phyloP scores from a whole-genome alignment of 2,113 vertebrate genomes.

The Notiomystis cincta region DNA sequence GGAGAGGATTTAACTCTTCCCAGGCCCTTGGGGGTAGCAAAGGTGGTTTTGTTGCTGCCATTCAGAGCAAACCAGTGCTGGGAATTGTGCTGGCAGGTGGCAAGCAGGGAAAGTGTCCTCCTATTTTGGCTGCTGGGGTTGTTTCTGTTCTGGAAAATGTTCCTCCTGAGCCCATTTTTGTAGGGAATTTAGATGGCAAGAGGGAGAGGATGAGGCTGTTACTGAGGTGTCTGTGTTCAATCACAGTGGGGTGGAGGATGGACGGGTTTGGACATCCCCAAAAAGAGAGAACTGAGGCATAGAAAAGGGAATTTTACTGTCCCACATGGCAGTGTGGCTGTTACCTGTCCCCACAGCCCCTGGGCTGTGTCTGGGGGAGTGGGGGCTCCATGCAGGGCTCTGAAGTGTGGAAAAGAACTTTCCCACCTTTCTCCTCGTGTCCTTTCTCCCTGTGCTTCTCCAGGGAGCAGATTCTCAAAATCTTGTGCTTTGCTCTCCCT shows the following conservation, averaged over 20 bases:
- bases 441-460: not conserved
- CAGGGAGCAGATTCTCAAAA: not conserved
- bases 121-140: not conserved
- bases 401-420: not conserved
- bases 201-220: not conserved
- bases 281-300: not conserved
- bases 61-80: not conserved
- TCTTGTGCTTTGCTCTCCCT: not conserved
- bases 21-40: not conserved
- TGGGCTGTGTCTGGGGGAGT: too few species aligned
- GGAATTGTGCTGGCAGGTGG: not conserved
- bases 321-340: not conserved
- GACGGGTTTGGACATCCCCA: not conserved
- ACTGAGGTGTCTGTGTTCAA: not conserved
- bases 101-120: not conserved
- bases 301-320: not conserved
- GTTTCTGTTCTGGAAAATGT: not conserved
- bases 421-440: not conserved
- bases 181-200: not conserved
- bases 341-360: not conserved
- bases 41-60: not conserved
- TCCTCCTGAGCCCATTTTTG: not conserved
- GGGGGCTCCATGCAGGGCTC: not conserved
- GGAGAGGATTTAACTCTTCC: not conserved
- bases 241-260: not conserved